Conservation (phyloP, 2,797 vertebrate species). For the Emys orbicularis region DNA sequence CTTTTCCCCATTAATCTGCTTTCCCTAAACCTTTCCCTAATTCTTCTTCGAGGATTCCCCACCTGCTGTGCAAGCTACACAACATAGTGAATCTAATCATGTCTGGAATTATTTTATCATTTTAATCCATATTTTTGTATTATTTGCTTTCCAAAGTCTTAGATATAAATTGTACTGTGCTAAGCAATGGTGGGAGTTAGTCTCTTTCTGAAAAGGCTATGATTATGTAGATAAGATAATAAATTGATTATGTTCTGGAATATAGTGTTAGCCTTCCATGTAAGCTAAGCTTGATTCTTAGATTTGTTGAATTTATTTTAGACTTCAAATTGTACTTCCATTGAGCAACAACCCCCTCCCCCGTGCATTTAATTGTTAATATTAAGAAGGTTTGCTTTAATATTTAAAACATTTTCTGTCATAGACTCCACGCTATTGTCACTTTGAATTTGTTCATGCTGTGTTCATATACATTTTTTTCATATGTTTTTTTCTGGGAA, state of each 20-base stretch:
- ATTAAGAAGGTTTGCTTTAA: neutral
- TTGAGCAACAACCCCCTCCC: neutral
- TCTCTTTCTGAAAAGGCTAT: constrained; percentile 46
- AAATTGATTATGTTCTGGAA: constrained; percentile 76
- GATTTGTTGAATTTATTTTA: constrained; percentile 56
- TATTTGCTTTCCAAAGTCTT: constrained; percentile 75
- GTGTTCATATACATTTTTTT: neutral
- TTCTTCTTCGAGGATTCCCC: constrained; percentile 81
- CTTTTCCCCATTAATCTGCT: constrained; percentile 83
- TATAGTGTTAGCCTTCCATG: constrained; percentile 48
- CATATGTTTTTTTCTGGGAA: neutral
- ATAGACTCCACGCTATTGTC: neutral
- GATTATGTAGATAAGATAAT: constrained; percentile 72
- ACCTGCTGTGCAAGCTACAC: constrained; percentile 80
- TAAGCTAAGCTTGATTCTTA: constrained; percentile 58
- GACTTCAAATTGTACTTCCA: constrained; percentile 21
- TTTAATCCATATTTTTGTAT: constrained; percentile 82
- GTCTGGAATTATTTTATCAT: constrained; percentile 82
- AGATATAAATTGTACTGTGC: constrained; percentile 53
- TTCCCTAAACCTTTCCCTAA: constrained; percentile 84
- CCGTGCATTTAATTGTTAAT: neutral
- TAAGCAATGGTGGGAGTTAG: constrained; percentile 68
- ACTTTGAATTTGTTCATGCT: neutral
- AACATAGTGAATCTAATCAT: constrained; percentile 81
- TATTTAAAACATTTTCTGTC: neutral